phyloP scores from a whole-genome alignment of 1,140 invertebrate genomes.

The Drosophila saltans region DNA sequence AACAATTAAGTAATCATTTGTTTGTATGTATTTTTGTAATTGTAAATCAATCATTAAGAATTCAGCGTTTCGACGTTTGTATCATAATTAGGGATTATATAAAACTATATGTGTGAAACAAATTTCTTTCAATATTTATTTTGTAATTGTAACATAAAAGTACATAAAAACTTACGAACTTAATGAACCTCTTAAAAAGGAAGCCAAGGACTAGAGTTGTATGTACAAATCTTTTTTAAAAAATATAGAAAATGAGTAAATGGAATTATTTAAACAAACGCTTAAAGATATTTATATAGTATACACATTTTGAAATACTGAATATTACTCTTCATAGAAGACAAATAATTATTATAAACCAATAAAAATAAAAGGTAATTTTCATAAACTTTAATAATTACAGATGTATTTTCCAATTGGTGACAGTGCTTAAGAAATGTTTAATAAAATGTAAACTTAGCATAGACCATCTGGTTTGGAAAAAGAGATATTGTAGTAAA shows the following conservation, averaged over 20 bases:
- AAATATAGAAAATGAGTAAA: not conserved
- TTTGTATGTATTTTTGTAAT: constrained; percentile 74
- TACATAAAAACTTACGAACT: constrained; percentile 1
- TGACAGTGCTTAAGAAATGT: too few species aligned
- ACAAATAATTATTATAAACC: constrained; percentile 1
- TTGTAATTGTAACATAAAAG: constrained; percentile 2
- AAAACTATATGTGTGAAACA: not conserved
- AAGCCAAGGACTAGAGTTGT: constrained; percentile 10
- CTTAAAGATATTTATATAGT: constrained; percentile 2
- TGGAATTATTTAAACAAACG: not conserved
- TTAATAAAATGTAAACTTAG: too few species aligned
- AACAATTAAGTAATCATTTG: constrained; percentile 55
- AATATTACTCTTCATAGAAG: constrained; percentile 11
- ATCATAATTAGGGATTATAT: constrained; percentile 43
- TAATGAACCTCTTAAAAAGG: not conserved
- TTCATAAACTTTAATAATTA: not conserved
- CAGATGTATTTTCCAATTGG: too few species aligned
- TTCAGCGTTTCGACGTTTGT: constrained; percentile 45
- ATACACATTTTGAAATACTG: not conserved
- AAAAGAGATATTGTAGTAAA: too few species aligned
- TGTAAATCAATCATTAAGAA: constrained; percentile 52
- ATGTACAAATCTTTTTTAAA: constrained; percentile 12
- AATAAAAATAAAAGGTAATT: not conserved
- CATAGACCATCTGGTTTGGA: too few species aligned
- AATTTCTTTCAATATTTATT: not conserved